phyloP scores from a whole-genome alignment of 2,888 invertebrate species.

The Antheraea assamensis region DNA sequence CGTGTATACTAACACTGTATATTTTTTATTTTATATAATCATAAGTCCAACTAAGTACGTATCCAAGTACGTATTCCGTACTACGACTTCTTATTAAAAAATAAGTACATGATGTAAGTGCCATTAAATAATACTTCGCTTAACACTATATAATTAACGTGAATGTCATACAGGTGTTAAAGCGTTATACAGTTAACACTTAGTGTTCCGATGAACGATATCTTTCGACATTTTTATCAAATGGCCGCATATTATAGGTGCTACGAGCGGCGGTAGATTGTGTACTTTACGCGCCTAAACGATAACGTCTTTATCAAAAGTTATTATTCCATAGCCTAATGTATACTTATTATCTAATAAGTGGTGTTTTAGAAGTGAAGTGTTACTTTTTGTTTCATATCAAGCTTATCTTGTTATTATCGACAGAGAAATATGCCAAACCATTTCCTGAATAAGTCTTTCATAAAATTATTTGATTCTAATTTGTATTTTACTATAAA shows the following conservation, averaged over 20 bases:
- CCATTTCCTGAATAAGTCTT: background rate
- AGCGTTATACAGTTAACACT: background rate
- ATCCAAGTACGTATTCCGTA: no score
- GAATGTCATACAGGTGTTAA: background rate
- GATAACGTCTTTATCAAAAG: constrained; percentile 4
- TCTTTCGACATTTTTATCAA: background rate
- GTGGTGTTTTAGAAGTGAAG: background rate
- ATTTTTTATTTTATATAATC: no score
- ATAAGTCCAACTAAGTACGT: no score
- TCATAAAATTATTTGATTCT: background rate
- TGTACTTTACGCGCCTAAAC: background rate
- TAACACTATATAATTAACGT: background rate
- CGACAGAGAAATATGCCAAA: background rate
- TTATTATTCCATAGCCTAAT: background rate
- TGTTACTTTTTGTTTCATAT: background rate
- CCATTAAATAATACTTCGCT: background rate
- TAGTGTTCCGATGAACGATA: background rate
- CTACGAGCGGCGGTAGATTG: background rate
- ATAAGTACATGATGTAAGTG: background rate
- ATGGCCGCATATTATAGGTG: background rate
- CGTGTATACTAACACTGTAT: no score
- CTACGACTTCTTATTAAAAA: no score
- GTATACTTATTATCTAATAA: background rate
- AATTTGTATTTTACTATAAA: no score
- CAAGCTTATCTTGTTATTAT: constrained; percentile 3